Evolutionary conservation across 1,140 invertebrate genomes (phyloP), one percentile per base, ranked within the genome.

Genomic region (Rhyacophila brunnea): DNA sequence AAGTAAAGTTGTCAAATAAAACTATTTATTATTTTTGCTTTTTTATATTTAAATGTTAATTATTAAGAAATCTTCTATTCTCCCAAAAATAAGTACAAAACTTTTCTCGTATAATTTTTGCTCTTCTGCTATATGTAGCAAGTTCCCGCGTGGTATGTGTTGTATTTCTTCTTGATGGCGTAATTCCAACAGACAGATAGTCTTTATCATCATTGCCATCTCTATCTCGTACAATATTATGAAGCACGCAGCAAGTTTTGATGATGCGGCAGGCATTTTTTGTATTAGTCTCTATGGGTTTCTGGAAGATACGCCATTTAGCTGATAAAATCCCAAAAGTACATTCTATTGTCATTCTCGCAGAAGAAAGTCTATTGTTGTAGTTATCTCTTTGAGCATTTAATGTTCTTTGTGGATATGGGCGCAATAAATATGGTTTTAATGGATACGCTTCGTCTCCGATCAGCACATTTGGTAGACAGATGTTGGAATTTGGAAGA

Each of bases 401-500:
- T 9, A 28, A 13, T 32, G 9, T 35, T 7, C 18, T 47, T 7
- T n/a, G 11, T 57, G 53, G 54, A 35, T 48, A 78, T 19, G 71
- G 71, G 42, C 70, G 72, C 67, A 77, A 66, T 15, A 76, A 32
- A 57, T 72, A 57, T 15, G 46, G 35, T 15, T 40, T 56, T 18
- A 78, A 53, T 13, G 66, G 63, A 63, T 76, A 78, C 32, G 70
- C 71, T 35, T 75, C 72, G 68, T 78, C 75, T 38, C 61, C 73
- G 20, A 78, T 60, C 60, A 78, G 66, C 58, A 72, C 63, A 60
- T 69, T 67, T 57, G 64, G 59, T 34, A 62, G 38, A 19, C 59
- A 46, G 48, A 58, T 47, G 45, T 46, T 66, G 36, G 42, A 59
- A 42, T 58, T 54, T 35, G 32, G 57, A 68, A 67, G 36, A 68